These are phyloP conservation scores for Aptenodytes forsteri DNA, from an alignment of 2,113 vertebrate genomes.

Conservation along the genomic window DNA sequence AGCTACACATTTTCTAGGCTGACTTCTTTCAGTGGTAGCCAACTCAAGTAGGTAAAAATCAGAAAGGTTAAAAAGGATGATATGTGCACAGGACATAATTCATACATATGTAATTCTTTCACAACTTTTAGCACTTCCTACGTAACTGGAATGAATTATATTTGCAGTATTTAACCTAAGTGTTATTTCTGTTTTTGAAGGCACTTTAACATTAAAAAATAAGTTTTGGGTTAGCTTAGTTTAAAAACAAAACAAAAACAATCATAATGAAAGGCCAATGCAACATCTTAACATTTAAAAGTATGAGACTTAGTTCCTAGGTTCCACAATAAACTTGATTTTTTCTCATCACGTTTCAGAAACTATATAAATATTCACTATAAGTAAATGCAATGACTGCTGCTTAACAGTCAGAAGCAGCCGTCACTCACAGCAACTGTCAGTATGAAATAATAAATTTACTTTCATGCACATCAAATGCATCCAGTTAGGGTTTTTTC, in stretches of 20 bases:
- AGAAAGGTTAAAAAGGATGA: background rate
- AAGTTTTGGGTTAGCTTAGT: background rate
- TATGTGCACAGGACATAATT: background rate
- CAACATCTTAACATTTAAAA: background rate
- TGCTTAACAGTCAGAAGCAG: background rate
- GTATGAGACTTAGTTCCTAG: background rate
- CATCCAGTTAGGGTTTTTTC: background rate
- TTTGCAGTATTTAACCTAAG: background rate
- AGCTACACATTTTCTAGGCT: constrained; percentile 11
- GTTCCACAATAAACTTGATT: background rate
- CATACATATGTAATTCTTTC: background rate
- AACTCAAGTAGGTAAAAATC: constrained; percentile 11
- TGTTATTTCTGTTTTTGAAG: background rate
- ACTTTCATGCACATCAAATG: background rate
- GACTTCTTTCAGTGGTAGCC: background rate
- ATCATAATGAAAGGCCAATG: background rate
- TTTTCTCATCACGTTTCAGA: background rate
- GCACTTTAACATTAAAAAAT: background rate
- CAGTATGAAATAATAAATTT: background rate
- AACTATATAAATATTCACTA: background rate
- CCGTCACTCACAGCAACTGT: background rate
- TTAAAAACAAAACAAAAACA: background rate
- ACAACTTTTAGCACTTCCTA: constrained; percentile 1
- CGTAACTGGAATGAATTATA: background rate
- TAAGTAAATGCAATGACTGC: background rate